phyloP scores from a whole-genome alignment of 2,113 vertebrate genomes.

The Coptodon rendalli region DNA sequence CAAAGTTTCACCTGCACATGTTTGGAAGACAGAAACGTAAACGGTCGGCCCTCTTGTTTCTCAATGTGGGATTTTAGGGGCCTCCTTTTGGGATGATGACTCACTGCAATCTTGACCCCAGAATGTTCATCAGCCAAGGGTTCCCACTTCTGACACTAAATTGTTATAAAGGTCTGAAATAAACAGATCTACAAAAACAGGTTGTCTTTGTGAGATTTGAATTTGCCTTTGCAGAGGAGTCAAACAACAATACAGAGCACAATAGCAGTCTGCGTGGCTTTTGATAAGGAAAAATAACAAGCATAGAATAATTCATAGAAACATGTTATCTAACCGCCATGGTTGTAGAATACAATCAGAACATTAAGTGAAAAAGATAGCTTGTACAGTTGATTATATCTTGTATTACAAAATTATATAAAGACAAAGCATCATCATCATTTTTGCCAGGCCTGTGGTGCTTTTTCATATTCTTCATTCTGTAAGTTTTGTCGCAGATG shows the following conservation, averaged over 20 bases:
- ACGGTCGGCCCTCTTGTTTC: fast-evolving
- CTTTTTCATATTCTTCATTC: fast-evolving
- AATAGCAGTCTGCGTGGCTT: neutral
- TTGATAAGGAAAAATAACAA: neutral
- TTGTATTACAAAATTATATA: neutral
- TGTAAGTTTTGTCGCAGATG: neutral
- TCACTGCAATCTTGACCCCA: neutral
- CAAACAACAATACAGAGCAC: neutral
- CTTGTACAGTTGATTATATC: neutral
- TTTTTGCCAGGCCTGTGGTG: neutral
- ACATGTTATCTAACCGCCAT: neutral
- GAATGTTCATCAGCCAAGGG: neutral
- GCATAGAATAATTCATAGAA: neutral
- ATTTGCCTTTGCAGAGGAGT: neutral
- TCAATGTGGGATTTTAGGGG: neutral
- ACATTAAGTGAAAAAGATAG: neutral
- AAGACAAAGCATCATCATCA: neutral
- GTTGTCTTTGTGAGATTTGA: neutral
- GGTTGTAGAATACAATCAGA: neutral
- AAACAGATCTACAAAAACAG: neutral
- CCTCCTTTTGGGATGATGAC: neutral
- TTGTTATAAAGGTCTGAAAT: neutral
- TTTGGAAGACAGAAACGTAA: neutral
- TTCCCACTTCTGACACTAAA: neutral
- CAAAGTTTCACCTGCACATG: neutral